These are phyloP conservation scores for Sebastes flavidus DNA, from an alignment of 2,797 vertebrate species.

Conservation along the genomic window DNA sequence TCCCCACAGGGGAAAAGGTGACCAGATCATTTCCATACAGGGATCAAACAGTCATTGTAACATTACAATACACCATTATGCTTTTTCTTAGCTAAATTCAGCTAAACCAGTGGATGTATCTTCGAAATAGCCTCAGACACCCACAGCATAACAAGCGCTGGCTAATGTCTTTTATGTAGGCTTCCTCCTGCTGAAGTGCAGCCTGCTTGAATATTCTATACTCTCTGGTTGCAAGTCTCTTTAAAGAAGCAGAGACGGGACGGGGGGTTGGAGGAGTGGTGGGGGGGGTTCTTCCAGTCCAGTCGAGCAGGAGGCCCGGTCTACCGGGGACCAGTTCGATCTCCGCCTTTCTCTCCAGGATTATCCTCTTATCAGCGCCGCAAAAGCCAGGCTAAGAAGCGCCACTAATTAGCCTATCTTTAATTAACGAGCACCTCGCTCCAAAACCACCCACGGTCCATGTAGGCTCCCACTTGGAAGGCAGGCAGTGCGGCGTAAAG, in stretches of 20 bases:
- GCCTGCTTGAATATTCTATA: constrained; percentile 78
- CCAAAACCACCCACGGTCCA: constrained; percentile 80
- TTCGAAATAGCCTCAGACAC: constrained; percentile 17
- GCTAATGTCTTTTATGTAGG: constrained; percentile 52
- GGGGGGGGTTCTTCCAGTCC: constrained; percentile 64
- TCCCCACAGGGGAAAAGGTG: neutral
- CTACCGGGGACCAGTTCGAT: constrained; percentile 79
- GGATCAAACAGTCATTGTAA: neutral
- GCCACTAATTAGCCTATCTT: constrained; percentile 86
- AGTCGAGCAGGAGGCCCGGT: constrained; percentile 71
- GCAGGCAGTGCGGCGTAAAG: constrained; percentile 61
- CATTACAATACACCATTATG: neutral
- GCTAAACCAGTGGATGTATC: neutral
- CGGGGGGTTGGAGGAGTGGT: constrained; percentile 12
- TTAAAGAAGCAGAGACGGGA: constrained; percentile 59
- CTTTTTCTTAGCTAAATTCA: constrained; percentile 11
- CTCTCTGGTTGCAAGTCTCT: constrained; percentile 61
- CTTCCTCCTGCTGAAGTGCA: constrained; percentile 56
- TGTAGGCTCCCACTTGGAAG: constrained; percentile 71
- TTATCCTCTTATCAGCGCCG: constrained; percentile 85
- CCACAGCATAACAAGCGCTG: constrained; percentile 22
- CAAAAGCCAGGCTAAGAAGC: constrained; percentile 82
- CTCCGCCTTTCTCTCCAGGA: constrained; percentile 82
- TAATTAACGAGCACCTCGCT: constrained; percentile 84
- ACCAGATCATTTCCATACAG: neutral